These are phyloP conservation scores for Cataglyphis livida DNA, from an alignment of 2,888 invertebrate genomes.

Conservation along the genomic window DNA sequence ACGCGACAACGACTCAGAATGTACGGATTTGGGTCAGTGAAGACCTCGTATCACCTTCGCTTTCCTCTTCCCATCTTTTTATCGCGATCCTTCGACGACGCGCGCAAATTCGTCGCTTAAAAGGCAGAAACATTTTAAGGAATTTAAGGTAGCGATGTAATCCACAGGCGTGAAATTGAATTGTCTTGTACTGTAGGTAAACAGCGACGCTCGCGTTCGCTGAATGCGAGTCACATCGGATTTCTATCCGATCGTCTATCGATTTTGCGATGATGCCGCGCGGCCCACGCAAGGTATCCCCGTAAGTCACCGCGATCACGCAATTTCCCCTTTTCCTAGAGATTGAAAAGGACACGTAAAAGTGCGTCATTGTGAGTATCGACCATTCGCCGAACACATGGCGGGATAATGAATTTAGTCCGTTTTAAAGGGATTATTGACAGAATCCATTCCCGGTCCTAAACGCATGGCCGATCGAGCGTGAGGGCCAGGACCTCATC, in stretches of 20 bases:
- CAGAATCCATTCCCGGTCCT: constrained; percentile 70
- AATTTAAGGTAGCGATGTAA: constrained; percentile 28
- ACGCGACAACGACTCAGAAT: constrained; percentile 47
- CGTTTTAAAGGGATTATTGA: constrained; percentile 78
- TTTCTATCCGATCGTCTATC: constrained; percentile 25
- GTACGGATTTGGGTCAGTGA: constrained; percentile 70
- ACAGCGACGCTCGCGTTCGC: constrained; percentile 46
- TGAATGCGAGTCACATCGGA: constrained; percentile 14
- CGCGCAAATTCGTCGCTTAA: constrained; percentile 6
- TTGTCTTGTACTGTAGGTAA: constrained; percentile 61
- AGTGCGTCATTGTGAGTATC: constrained; percentile 50
- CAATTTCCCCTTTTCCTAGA: constrained; percentile 61
- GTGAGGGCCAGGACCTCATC: constrained; percentile 53
- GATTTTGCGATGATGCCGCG: constrained; percentile 25
- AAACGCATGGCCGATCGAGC: constrained; percentile 73
- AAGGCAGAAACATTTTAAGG: constrained; percentile 5
- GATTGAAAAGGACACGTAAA: constrained; percentile 57
- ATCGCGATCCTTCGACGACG: constrained; percentile 1
- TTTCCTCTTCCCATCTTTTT: neutral
- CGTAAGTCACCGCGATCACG: constrained; percentile 50
- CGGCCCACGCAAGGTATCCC: neutral
- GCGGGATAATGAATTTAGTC: constrained; percentile 75
- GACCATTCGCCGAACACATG: constrained; percentile 61
- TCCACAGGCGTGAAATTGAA: constrained; percentile 66
- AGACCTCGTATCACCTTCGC: constrained; percentile 46